Evolutionary conservation across 2,113 vertebrate genomes (phyloP).

Genomic region (Hystrix brachyura): DNA sequence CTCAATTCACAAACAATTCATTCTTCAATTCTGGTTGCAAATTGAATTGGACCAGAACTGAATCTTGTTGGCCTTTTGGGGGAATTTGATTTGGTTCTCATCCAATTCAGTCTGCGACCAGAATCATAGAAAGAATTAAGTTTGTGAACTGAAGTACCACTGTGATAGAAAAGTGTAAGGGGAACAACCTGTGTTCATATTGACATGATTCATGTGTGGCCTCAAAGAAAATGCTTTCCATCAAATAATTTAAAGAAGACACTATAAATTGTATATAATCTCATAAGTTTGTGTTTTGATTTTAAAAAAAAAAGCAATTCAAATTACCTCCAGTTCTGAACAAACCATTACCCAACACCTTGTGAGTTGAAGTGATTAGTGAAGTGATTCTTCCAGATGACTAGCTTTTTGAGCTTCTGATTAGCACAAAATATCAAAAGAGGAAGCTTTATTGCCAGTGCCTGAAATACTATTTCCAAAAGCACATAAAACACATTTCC

Average conservation of each 20-base stretch:
- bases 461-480: constrained; percentile 8
- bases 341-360: neutral
- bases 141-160: neutral
- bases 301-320: neutral
- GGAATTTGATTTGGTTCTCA: neutral
- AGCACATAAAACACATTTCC: neutral
- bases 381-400: neutral
- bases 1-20: too few relatives aligned
- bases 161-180: neutral
- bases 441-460: neutral
- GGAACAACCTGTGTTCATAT: neutral
- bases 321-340: neutral
- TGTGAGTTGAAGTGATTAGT: neutral
- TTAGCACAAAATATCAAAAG: neutral
- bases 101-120: neutral
- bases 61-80: neutral
- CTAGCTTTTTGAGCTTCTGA: neutral
- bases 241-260: neutral
- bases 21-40: too few relatives aligned
- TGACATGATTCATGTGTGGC: fast-evolving
- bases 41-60: neutral
- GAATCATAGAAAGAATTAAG: neutral
- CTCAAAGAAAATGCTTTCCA: neutral
- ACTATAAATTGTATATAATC: neutral
- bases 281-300: neutral